Evolutionary conservation across 2,888 invertebrate genomes (phyloP).

Genomic region (Amiota communis): DNA sequence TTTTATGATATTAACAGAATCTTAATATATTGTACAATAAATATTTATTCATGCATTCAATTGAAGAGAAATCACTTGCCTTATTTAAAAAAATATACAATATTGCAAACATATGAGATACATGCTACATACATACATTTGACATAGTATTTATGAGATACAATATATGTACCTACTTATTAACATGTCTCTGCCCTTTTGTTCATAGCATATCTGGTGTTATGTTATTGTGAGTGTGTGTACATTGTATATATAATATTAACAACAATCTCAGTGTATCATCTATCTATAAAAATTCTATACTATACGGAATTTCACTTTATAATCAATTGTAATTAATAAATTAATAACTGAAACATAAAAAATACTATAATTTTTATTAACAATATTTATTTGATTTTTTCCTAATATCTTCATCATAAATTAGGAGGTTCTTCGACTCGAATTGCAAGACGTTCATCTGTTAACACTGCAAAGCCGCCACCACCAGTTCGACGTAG

Average conservation of each 20-base stretch:
- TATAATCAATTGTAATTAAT: not conserved
- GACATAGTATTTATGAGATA: not conserved
- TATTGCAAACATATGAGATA: too few relatives aligned
- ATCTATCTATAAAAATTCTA: not conserved
- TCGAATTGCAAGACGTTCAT: conserved; percentile 72
- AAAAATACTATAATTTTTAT: not conserved
- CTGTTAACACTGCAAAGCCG: conserved; percentile 77
- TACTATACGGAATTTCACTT: conserved; percentile 39
- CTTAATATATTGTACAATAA: too few relatives aligned
- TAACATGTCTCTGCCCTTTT: too few relatives aligned
- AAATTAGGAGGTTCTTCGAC: conserved; percentile 52
- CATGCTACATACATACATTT: too few relatives aligned
- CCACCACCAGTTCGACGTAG: conserved; percentile 89
- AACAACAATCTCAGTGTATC: conserved; percentile 18
- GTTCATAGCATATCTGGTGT: conserved; percentile 26
- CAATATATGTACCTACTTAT: not conserved
- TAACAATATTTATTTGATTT: not conserved
- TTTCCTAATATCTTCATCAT: not conserved
- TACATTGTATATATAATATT: conserved; percentile 34
- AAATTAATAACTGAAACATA: conserved; percentile 2
- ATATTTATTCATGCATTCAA: too few relatives aligned
- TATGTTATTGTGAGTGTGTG: conserved; percentile 53
- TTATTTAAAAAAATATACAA: too few relatives aligned
- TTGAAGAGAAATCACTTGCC: too few relatives aligned
- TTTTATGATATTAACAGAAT: too few relatives aligned